Conservation (phyloP, 2,888 invertebrate species). For the Ophioninae sp. region DNA sequence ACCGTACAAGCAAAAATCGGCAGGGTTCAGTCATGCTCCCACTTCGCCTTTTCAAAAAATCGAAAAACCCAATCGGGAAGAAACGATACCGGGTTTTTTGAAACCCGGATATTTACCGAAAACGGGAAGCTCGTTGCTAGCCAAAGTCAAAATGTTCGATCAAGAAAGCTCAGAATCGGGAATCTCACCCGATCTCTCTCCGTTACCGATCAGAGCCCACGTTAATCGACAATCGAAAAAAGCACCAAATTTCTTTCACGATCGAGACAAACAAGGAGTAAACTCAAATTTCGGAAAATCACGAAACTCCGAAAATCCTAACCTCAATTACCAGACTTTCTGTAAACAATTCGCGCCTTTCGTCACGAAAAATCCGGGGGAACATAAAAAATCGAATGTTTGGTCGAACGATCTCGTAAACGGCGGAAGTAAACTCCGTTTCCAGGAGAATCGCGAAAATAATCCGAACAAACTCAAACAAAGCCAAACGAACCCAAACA, state of each 20-base stretch:
- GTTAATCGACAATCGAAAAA: conserved; percentile 61
- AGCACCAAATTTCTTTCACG: conserved; percentile 29
- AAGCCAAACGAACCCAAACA: no score
- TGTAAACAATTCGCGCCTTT: conserved; percentile 71
- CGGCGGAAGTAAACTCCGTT: not conserved
- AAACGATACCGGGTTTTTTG: conserved; percentile 58
- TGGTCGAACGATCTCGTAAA: conserved; percentile 42
- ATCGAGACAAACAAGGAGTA: conserved; percentile 57
- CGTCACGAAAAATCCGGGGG: conserved; percentile 57
- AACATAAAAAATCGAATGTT: conserved; percentile 51
- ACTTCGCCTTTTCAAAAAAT: conserved; percentile 78
- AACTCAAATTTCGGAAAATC: no score
- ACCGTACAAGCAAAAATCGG: conserved; percentile 42
- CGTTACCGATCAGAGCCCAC: conserved; percentile 50
- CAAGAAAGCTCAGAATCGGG: conserved; percentile 42
- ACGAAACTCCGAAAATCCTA: conserved; percentile 71
- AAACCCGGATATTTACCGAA: conserved; percentile 70
- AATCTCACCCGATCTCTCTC: not conserved
- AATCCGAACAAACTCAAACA: no score
- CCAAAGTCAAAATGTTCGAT: conserved; percentile 74
- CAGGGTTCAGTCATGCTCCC: conserved; percentile 76
- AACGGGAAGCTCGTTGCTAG: conserved; percentile 68
- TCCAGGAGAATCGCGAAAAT: conserved; percentile 20
- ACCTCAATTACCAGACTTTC: conserved; percentile 72
- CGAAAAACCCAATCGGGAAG: conserved; percentile 59